Conservation (phyloP, 2,113 vertebrate genomes). For the Caranx melampygus region DNA sequence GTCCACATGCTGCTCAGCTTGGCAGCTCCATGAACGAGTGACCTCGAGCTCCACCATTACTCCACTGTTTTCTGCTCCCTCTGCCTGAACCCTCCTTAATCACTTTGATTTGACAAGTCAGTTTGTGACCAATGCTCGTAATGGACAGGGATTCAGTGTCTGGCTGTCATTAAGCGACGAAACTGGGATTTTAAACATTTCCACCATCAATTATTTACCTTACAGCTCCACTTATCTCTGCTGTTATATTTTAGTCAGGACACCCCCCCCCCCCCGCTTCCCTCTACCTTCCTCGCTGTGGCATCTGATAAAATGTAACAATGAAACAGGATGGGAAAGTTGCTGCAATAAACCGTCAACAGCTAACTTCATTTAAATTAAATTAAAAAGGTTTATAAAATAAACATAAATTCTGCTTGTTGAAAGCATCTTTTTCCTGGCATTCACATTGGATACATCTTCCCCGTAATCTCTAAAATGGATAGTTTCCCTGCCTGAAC, state of each 20-base stretch:
- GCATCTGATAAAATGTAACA: slow-evolving; percentile 29
- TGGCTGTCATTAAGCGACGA: neutral
- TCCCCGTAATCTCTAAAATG: slow-evolving; percentile 29
- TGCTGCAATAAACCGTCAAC: slow-evolving; percentile 21
- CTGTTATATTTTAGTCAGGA: slow-evolving; percentile 34
- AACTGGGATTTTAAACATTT: slow-evolving; percentile 15
- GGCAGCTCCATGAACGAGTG: slow-evolving; percentile 17
- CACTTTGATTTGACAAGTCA: slow-evolving; percentile 25
- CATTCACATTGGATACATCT: slow-evolving; percentile 24
- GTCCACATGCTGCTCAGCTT: slow-evolving; percentile 37
- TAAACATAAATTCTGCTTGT: slow-evolving; percentile 16
- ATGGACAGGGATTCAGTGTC: neutral
- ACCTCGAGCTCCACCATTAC: slow-evolving; percentile 57
- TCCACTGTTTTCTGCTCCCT: slow-evolving; percentile 1
- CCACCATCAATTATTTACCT: slow-evolving; percentile 48
- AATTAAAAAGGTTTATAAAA: slow-evolving; percentile 42
- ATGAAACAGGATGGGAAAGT: slow-evolving; percentile 14
- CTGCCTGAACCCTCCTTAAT: neutral
- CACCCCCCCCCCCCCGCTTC: slow-evolving; percentile 24
- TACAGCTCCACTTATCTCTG: slow-evolving; percentile 18
- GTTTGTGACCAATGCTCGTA: neutral
- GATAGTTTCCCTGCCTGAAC: slow-evolving; percentile 29
- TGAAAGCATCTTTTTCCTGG: slow-evolving; percentile 8
- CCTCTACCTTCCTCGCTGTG: neutral
- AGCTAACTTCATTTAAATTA: slow-evolving; percentile 39